Conservation (phyloP, 2,797 vertebrate genomes). For the Cyprinodon diabolis region DNA sequence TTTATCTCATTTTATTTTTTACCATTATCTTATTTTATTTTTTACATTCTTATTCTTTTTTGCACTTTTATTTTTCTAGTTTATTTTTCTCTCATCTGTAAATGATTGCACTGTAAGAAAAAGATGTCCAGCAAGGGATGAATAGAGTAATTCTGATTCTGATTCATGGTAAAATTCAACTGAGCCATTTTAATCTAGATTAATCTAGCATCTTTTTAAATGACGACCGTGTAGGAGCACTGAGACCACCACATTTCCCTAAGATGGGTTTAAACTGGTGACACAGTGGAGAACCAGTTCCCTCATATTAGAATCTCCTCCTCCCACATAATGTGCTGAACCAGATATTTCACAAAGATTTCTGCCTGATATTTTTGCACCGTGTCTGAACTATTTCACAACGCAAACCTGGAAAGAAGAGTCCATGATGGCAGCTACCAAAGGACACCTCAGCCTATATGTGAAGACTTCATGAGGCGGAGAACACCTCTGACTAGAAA, state of each 20-base stretch:
- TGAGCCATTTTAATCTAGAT: too few species aligned
- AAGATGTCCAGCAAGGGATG: too few species aligned
- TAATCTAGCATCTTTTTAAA: not conserved
- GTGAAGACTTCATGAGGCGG: not conserved
- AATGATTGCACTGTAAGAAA: too few species aligned
- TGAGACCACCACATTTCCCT: not conserved
- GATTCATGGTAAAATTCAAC: too few species aligned
- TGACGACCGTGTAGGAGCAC: not conserved
- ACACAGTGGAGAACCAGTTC: not conserved
- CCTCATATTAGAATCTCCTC: not conserved
- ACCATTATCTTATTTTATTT: too few species aligned
- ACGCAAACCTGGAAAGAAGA: not conserved
- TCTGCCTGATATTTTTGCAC: not conserved
- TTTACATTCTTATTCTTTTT: too few species aligned
- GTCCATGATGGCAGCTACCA: not conserved
- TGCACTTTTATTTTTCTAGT: too few species aligned
- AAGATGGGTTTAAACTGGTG: not conserved
- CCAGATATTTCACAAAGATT: slow-evolving; percentile 16
- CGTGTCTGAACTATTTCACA: not conserved
- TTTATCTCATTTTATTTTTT: too few species aligned
- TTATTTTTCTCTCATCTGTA: too few species aligned
- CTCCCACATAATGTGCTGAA: not conserved
- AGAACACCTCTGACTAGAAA: too few species aligned
- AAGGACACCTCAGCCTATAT: not conserved
- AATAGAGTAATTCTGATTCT: too few species aligned